Base-by-base conservation (phyloP, 2,888 invertebrate species). In the Tipula confusa region DNA sequence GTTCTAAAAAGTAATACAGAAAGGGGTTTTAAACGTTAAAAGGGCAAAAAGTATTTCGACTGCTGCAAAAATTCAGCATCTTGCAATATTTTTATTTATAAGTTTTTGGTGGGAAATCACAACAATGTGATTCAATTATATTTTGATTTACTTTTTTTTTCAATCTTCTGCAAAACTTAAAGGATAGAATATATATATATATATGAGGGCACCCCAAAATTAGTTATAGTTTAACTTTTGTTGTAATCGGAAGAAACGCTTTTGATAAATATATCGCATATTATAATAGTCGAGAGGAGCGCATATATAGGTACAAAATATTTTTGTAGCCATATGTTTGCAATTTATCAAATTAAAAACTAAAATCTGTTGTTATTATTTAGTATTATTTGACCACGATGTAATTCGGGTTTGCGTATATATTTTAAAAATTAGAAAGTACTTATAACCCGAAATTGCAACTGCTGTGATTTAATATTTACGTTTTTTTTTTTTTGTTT, bases 51-150 rank as follows among this genome's bases (percentile, higher is more conserved):
- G n/a, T n/a, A n/a, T n/a, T n/a, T n/a, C 11, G 33, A 33, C 33
- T 33, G 33, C 33, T 24, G 11, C 38, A 64, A 64, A 24, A 24
- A 9, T 24, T 24, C 9, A 24, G 18, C 64, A 64, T 64, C 24
- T 64, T 64, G 64, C 64, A 24, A 24, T 64, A 64, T 64, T 64
- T 64, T 24, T 24, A 24, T 24, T 24, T 64, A 64, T 64, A 64
- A 24, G 1, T 64, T 64, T 64, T 64, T 64, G 64, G 64, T 64
- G 64, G 64, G 64, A 64, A 64, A 64, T 64, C 64, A 64, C 24
- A 64, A 64, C 64, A 64, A 64, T 64, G 11, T 64, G 11, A 64
- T 64, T 64, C 64, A 64, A 64, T 64, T 64, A 64, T 64, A 64
- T 64, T 64, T 64, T 64, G 64, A 64, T 64, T 64, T 64, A 24